A percentile compares a stretch with the other conserved stretches of the same genome.
phyloP scores from a whole-genome alignment of 2,113 vertebrate genomes.

The Nothocercus nigrocapillus region DNA sequence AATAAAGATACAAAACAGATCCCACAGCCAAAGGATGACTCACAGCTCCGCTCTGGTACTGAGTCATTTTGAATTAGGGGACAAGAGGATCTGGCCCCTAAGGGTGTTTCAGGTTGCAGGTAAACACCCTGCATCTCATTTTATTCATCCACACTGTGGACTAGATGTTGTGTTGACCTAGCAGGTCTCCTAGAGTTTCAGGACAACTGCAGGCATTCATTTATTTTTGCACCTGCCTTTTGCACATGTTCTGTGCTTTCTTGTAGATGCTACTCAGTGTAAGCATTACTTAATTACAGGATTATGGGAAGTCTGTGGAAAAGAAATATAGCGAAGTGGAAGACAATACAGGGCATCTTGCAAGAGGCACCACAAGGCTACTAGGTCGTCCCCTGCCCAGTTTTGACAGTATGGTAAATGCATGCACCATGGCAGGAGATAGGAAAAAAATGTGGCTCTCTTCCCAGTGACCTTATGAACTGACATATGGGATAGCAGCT shows the following conservation, averaged over 20 bases:
- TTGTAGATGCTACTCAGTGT: background rate
- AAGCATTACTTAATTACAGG: background rate
- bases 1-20: conserved; percentile 20
- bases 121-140: background rate
- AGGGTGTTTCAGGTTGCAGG: background rate
- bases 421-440: background rate
- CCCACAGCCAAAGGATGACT: background rate
- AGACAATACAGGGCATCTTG: background rate
- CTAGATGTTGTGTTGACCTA: background rate
- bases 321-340: background rate
- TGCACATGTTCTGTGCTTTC: background rate
- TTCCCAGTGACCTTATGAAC: conserved; percentile 53
- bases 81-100: background rate
- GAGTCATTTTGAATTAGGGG: background rate
- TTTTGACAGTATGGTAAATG: background rate
- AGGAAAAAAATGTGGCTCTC: conserved; percentile 28
- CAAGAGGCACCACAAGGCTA: background rate
- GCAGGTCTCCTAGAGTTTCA: background rate
- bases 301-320: background rate
- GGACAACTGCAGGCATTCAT: background rate
- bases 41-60: background rate
- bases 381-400: background rate
- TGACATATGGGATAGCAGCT: background rate
- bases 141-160: background rate
- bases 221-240: background rate